Conservation (phyloP, 2,888 invertebrate genomes). For the Tillus elongatus region DNA sequence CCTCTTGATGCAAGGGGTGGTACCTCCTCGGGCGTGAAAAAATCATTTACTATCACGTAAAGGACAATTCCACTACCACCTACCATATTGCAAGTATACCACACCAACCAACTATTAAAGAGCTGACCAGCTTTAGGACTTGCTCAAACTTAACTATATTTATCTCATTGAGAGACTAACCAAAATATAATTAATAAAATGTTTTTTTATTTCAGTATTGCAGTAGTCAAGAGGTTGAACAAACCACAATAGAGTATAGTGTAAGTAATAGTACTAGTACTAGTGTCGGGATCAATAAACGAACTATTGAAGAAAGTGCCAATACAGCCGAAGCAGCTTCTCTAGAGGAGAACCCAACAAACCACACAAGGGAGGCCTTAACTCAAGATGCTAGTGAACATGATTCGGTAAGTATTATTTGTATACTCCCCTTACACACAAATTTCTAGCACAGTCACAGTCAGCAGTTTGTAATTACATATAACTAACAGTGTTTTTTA, state of each 20-base stretch:
- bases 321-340: constrained; percentile 20
- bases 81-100: too few species aligned
- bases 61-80: too few species aligned
- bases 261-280: constrained; percentile 38
- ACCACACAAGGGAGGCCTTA: constrained; percentile 57
- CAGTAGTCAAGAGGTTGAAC: constrained; percentile 25
- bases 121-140: too few species aligned
- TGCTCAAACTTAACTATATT: too few species aligned
- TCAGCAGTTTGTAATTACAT: too few species aligned
- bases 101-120: too few species aligned
- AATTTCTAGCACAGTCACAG: too few species aligned
- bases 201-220: constrained; percentile 18
- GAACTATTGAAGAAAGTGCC: constrained; percentile 17
- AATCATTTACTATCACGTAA: too few species aligned
- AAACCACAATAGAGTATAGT: constrained; percentile 37
- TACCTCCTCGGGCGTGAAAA: too few species aligned
- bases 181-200: constrained; percentile 4
- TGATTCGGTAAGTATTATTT: constrained; percentile 61
- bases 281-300: constrained; percentile 22
- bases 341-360: constrained; percentile 21
- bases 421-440: too few species aligned
- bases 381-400: constrained; percentile 68
- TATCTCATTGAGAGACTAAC: background rate
- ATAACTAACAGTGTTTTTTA: too few species aligned
- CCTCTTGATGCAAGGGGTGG: too few species aligned